Evolutionary conservation across 2,797 vertebrate species (phyloP), one percentile per base, ranked within the genome.

Genomic region (Eremophila alpestris): DNA sequence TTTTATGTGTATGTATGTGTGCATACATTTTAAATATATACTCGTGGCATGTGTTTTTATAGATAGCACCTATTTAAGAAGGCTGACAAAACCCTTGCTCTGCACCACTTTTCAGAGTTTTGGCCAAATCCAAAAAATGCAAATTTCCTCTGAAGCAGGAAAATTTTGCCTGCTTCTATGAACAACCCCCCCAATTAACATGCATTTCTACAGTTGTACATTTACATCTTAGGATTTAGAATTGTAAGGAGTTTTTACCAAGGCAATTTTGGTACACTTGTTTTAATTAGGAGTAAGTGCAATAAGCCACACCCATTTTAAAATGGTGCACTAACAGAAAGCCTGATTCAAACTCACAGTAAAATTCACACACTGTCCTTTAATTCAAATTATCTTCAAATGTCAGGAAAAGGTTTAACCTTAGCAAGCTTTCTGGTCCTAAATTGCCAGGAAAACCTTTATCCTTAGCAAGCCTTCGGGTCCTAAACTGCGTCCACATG

Each of bases 251-350:
- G 8, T 45, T 32, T 56, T 32, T 59, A 38, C 38, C 38, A 38
- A 38, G 38, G 30, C 0, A 5, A 60, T 74, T 91, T 64, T 46
- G 17, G 14, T 34, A 54, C 0, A 0, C 3, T 14, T 59, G 4
- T 64, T 86, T 34, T 64, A 63, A 68, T 56, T 40, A 77, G 9
- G 18, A 52, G 52, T n/a, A 59, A 49, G 30, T 55, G 7, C 18
- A 60, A 16, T 38, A 30, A 73, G 9, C 3, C 15, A 43, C 11
- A 32, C 3, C 1, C 3, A 26, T 55, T 54, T 73, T 34, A 43
- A 74, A 68, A 32, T 9, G 1, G 8, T 49, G 1, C 11, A 34
- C 5, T 51, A 43, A 26, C 7, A 78, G 18, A 48, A 55, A 68
- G 11, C 7, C 11, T 48, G 19, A 46, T 43, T 83, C 32, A 32